Evolutionary conservation across 1,140 invertebrate genomes (phyloP), one percentile per base, ranked within the genome.

Genomic region (Belonocnema kinseyi): DNA sequence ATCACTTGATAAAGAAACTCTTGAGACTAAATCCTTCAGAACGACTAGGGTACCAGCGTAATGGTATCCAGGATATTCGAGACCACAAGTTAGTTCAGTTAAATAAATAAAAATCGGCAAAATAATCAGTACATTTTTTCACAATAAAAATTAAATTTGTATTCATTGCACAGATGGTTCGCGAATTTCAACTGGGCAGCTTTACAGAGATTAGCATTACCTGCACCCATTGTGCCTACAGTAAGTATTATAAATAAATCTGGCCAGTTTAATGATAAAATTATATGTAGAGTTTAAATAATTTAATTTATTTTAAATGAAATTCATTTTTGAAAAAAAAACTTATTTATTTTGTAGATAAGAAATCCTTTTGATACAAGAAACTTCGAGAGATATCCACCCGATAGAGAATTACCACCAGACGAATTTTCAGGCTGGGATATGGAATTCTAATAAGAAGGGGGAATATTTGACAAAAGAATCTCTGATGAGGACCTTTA

Each of bases 101-200:
- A 58, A 90, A 86, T 51, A 74, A 50, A 50, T 6, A 0, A 61
- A 75, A 71, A 21, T 70, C 61, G 40, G 0, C 40, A 11, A 46
- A 46, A 46, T 46, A 46, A 46, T 46, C 0, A 46, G 2, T 46
- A 10, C 1, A 11, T 46, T 46, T 11, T 46, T 46, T 46, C 7
- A 46, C 40, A 46, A 40, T 21, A 75, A 66, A 76, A 81, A 16
- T n/a, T 52, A 74, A 52, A 50, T 77, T 50, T 61, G 76, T 81
- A 85, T 85, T 80, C 82, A 74, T 74, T 66, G 89, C 90, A 40
- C 81, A 94, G 96, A 83, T 99, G 97, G 97, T 99, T 98, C 91
- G 94, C 96, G 84, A 97, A 96, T 71, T 97, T 99, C 86, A 97
- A 99, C 87, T 99, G 98, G 97, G 94, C 96, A 80, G 95, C 94